A percentile compares a stretch with the other conserved stretches of the same genome.
phyloP scores from a whole-genome alignment of 1,140 invertebrate genomes.

The Cecropterus lyciades region DNA sequence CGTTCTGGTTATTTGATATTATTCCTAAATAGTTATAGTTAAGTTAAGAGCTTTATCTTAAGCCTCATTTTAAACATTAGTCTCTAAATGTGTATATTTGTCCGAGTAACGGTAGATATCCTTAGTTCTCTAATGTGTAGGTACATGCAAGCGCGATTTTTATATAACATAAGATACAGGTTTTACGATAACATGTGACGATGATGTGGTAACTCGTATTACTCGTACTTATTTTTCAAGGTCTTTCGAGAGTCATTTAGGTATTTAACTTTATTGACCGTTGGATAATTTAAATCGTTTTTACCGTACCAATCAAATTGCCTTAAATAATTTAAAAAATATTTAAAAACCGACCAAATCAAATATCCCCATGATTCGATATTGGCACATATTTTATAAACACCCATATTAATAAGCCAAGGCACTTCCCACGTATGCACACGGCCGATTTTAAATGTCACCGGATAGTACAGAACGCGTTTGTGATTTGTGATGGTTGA shows the following conservation, averaged over 20 bases:
- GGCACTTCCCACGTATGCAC: conserved; percentile 45
- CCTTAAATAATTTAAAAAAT: neutral
- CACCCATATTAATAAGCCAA: conserved; percentile 24
- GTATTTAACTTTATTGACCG: neutral
- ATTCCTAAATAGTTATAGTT: conserved; percentile 24
- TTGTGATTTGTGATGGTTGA: conserved; percentile 51
- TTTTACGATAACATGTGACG: neutral
- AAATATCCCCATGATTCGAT: conserved; percentile 9
- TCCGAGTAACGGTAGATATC: neutral
- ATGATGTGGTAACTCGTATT: neutral
- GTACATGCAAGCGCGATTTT: no score
- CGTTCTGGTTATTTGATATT: conserved; percentile 39
- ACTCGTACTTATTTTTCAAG: conserved; percentile 20
- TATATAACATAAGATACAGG: neutral
- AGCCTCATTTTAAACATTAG: conserved; percentile 4
- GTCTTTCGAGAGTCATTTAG: neutral
- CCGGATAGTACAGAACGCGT: conserved; percentile 37
- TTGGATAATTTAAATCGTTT: neutral
- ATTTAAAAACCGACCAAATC: neutral
- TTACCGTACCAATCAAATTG: neutral
- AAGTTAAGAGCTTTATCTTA: conserved; percentile 14
- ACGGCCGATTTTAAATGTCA: conserved; percentile 51
- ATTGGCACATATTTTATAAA: conserved; percentile 12
- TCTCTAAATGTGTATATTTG: neutral
- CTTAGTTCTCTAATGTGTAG: no score